These are phyloP conservation scores for Heliocidaris erythrogramma DNA, from an alignment of 35 echinoderm and acorn worm species.

Conservation along the genomic window DNA sequence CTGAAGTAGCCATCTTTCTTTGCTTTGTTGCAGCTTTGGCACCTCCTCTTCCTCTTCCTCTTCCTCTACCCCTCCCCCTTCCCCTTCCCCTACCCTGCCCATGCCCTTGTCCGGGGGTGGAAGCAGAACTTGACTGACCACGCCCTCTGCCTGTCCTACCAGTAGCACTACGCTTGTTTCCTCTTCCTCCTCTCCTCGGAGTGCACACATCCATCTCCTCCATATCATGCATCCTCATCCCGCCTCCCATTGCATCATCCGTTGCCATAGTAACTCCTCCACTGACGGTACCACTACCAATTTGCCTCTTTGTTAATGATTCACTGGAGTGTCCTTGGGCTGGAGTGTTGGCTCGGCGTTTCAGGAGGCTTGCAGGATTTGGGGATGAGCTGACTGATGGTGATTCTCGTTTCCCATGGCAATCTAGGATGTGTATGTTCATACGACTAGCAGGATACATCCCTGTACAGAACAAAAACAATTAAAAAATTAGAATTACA, in stretches of 20 bases:
- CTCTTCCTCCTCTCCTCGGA: background rate
- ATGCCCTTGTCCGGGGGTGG: background rate
- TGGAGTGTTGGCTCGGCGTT: background rate
- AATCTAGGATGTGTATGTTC: conserved; percentile 19
- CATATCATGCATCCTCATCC: background rate
- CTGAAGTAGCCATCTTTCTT: background rate
- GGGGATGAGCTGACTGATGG: background rate
- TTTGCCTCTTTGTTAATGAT: background rate
- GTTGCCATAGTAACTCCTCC: background rate
- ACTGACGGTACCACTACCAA: background rate
- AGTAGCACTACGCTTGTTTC: background rate
- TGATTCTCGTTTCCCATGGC: background rate
- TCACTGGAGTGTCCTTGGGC: background rate
- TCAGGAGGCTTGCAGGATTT: background rate
- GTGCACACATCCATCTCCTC: background rate
- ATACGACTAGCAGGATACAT: conserved; percentile 16
- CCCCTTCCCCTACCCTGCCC: background rate
- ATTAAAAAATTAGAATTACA: background rate
- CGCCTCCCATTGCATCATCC: background rate
- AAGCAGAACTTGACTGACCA: background rate
- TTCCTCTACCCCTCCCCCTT: conserved; percentile 23
- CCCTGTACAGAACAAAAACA: background rate
- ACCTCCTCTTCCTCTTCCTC: conserved; percentile 23
- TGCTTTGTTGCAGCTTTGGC: background rate
- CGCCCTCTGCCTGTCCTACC: background rate